Base-by-base conservation (phyloP, 2,113 vertebrate species). In the Capreolus pygargus region DNA sequence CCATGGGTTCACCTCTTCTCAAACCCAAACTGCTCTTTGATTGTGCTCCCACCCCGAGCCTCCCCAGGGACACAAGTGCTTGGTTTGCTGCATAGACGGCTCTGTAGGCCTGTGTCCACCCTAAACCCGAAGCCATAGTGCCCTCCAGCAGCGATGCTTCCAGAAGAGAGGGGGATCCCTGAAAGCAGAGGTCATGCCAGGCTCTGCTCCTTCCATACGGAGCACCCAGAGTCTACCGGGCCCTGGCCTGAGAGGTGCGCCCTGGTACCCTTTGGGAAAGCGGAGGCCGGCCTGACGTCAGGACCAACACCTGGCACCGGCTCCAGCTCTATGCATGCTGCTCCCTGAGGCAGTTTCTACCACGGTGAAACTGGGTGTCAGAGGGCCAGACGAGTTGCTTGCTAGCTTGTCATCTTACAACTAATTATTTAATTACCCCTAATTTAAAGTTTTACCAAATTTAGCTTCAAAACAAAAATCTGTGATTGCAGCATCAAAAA, bases 351-450 rank as follows among this genome's bases (percentile, higher is more conserved):
- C 11, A 9, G 47, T 61, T 67, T 55, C 86, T 78, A 57, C 0
- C 2, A 12, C 0, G 7, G 36, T 61, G 55, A 93, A 87, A 74
- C 82, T 39, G 57, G 50, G 76, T 1, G 0, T 92, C 95, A 87
- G 79, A 58, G 64, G 97, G 97, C 33, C 94, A 82, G 43, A 94
- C 89, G 96, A 89, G 93, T 97, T 89, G 84, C 97, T 94, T 95
- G 97, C 97, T 95, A 97, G 96, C 98, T 98, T 95, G 97, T 96
- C 98, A 95, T 81, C 98, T 97, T 96, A 97, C 58, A 90, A 94
- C 97, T 98, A 98, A 99, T 98, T 98, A 98, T 98, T 99, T 98
- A 98, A 99, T 98, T 95, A 96, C 97, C 93, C 93, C 95, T 97
- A 97, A 98, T 99, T 98, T 98, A 98, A 99, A 99, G 97, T 98